Evolutionary conservation across 2,797 vertebrate species (phyloP).

Genomic region (Graptemys geographica): DNA sequence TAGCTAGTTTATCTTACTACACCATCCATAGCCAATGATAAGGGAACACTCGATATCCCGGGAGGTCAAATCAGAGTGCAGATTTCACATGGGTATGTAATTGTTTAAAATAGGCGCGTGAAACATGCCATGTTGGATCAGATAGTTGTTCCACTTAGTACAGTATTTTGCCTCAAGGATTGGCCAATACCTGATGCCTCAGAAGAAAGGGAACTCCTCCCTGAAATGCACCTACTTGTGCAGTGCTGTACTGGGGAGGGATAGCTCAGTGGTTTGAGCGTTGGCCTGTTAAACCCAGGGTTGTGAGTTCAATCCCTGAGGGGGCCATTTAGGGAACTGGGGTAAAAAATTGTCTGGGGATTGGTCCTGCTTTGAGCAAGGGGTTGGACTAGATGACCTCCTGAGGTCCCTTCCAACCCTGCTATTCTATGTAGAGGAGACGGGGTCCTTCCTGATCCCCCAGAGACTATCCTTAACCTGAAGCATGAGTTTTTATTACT

Average conservation of each 20-base stretch:
- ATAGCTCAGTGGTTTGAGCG: no score
- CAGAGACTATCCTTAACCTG: not conserved
- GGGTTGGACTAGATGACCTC: no score
- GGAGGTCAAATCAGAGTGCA: not conserved
- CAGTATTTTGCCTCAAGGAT: conserved; percentile 18
- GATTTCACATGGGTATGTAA: conserved; percentile 9
- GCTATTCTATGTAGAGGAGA: not conserved
- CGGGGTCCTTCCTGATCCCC: not conserved
- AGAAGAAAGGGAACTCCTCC: not conserved
- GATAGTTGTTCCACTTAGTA: rapidly evolving
- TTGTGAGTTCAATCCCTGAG: no score
- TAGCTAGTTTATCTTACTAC: conserved; percentile 38
- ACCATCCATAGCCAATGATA: conserved; percentile 5
- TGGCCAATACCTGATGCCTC: not conserved
- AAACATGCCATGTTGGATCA: not conserved
- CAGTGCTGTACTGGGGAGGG: not conserved
- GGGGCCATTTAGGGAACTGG: no score
- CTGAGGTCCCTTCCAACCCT: no score
- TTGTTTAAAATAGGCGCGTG: not conserved
- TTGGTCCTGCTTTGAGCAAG: no score
- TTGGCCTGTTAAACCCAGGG: no score
- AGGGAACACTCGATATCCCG: conserved; percentile 38
- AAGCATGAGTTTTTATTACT: not conserved
- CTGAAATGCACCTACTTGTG: not conserved
- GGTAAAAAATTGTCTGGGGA: no score